Base-by-base conservation (phyloP, 1,140 invertebrate genomes). In the Tribolium madens region DNA sequence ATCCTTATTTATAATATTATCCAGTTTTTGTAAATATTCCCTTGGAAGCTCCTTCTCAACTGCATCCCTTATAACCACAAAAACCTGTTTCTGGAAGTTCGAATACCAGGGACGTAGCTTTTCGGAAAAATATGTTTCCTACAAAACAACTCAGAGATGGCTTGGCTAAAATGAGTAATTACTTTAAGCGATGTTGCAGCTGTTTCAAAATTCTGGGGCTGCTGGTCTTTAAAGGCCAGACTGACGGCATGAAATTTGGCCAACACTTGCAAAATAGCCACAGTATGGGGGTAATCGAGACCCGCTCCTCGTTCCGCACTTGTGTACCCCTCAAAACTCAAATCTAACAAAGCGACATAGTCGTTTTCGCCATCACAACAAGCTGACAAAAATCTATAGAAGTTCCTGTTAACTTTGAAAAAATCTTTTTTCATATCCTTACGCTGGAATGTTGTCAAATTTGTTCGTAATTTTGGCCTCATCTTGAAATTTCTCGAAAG, bases 221-320 rank as follows among this genome's bases (percentile, higher is more conserved):
- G 82, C 77, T 92, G 88, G 75, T 92, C 89, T 84, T 88, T 92
- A 78, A 90, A 90, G 0, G 92, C 92, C 75, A 92, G 89, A 0
- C 91, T 91, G 2, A 93, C 80, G 1, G 90, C 91, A 84, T 94
- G 93, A 79, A 91, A 93, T 79, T 88, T 88, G 0, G 92, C 92
- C 13, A 94, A 82, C 0, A 88, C 85, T 82, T 89, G 87, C 48
- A 93, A 83, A 14, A 91, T 89, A 2, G 88, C 73, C 47, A 81
- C 84, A 53, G 87, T 88, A 75, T 90, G 87, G 0, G 87, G 79
- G 5, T 86, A 83, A 79, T 90, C 87, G 9, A 92, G 84, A 1
- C 87, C 89, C 78, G 86, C 84, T 80, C 89, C 87, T 57, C 90
- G 84, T 1, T 86, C 81, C 3, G 88, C 83, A 31, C 85, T 81